phyloP scores from a whole-genome alignment of 2,797 vertebrate species.

The Streptopelia turtur region DNA sequence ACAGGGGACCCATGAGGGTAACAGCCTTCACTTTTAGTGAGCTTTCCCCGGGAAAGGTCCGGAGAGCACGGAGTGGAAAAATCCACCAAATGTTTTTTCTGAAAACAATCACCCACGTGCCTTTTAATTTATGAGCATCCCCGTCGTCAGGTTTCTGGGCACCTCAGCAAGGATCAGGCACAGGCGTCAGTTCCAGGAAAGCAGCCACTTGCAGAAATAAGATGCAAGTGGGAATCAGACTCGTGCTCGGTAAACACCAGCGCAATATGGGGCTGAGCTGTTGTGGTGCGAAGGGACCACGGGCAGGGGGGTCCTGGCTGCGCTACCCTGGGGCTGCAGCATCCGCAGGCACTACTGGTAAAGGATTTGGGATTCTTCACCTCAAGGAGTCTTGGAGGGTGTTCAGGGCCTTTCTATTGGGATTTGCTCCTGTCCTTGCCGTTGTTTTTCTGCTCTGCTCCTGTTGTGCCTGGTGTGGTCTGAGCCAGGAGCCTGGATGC shows the following conservation, averaged over 20 bases:
- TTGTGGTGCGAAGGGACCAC: not conserved
- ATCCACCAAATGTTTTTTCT: not conserved
- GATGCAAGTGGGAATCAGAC: not conserved
- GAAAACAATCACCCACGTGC: not conserved
- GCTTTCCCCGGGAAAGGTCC: not conserved
- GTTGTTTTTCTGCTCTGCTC: not conserved
- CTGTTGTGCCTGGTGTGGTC: rapidly evolving
- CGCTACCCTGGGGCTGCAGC: not conserved
- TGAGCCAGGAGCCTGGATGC: not conserved
- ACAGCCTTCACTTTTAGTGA: not conserved
- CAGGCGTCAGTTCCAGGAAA: not conserved
- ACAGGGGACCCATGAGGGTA: not conserved
- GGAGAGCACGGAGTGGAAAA: slow-evolving; percentile 16
- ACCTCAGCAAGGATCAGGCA: not conserved
- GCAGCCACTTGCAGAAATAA: not conserved
- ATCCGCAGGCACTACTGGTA: not conserved
- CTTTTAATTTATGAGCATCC: slow-evolving; percentile 41
- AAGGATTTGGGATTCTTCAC: not conserved
- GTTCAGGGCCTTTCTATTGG: not conserved
- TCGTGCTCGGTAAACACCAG: not conserved
- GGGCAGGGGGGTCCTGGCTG: rapidly evolving
- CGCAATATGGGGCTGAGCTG: not conserved
- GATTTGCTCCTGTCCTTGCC: not conserved
- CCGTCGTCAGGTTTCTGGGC: not conserved
- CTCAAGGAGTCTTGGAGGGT: rapidly evolving